phyloP scores from a whole-genome alignment of 2,113 vertebrate genomes.

The Marmota monax region DNA sequence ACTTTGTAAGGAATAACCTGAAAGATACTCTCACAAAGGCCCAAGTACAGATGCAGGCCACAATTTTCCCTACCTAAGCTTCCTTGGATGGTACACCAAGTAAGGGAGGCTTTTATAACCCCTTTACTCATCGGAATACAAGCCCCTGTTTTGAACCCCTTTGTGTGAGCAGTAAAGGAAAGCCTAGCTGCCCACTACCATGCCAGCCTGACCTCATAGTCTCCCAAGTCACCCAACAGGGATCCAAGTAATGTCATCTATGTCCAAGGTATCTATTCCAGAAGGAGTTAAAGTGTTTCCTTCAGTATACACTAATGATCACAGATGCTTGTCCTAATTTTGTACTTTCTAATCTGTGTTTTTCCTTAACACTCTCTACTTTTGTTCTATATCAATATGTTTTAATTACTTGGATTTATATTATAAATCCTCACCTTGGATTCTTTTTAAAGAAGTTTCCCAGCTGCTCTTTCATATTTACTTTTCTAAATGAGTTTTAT shows the following conservation, averaged over 20 bases:
- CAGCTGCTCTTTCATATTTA: conserved; percentile 13
- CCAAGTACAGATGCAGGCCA: background rate
- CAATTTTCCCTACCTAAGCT: background rate
- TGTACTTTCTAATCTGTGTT: conserved; percentile 8
- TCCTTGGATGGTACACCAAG: background rate
- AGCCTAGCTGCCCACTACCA: background rate
- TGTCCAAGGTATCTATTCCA: background rate
- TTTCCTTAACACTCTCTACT: background rate
- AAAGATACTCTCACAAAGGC: background rate
- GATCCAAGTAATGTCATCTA: background rate
- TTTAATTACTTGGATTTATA: conserved; percentile 37
- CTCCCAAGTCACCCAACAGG: background rate
- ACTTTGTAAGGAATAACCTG: background rate
- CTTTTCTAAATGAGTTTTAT: conserved; percentile 27
- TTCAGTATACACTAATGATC: background rate
- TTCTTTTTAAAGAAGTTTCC: background rate
- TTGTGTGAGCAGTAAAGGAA: background rate
- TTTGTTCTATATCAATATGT: background rate
- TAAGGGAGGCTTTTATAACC: background rate
- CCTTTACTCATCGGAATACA: background rate
- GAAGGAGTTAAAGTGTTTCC: background rate
- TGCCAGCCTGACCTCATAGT: background rate
- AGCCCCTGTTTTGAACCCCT: background rate
- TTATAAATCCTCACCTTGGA: background rate
- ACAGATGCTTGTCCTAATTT: background rate